Evolutionary conservation across 2,797 vertebrate species (phyloP).

Genomic region (Mormyrus hasselquistii): DNA sequence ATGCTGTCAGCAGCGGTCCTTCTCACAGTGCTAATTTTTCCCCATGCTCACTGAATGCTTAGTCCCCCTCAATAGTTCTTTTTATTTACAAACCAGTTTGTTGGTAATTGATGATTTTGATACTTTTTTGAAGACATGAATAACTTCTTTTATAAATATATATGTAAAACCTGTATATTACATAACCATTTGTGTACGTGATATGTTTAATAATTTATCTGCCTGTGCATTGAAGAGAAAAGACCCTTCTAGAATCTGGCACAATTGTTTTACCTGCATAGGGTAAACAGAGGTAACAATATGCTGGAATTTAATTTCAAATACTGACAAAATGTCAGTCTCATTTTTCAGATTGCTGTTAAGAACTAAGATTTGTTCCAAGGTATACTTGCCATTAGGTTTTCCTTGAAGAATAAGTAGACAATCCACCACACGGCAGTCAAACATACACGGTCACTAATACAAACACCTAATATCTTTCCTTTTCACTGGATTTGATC

Average conservation of each 20-base stretch:
- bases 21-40: slow-evolving; percentile 38
- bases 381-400: neutral
- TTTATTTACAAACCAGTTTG: neutral
- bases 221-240: neutral
- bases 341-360: neutral
- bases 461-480: neutral
- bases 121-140: neutral
- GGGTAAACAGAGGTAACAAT: neutral
- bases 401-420: neutral
- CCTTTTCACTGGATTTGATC: neutral
- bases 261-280: neutral
- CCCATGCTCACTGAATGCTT: slow-evolving; percentile 22
- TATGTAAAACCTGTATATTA: neutral
- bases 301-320: neutral
- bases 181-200: neutral
- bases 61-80: slow-evolving; percentile 6
- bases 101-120: neutral
- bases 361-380: neutral
- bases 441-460: neutral
- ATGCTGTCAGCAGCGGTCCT: slow-evolving; percentile 40
- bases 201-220: neutral
- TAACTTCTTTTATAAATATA: neutral
- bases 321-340: neutral
- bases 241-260: neutral
- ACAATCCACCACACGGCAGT: neutral